Conservation (phyloP, 2,113 vertebrate genomes). For the Atlantisia rogersi region DNA sequence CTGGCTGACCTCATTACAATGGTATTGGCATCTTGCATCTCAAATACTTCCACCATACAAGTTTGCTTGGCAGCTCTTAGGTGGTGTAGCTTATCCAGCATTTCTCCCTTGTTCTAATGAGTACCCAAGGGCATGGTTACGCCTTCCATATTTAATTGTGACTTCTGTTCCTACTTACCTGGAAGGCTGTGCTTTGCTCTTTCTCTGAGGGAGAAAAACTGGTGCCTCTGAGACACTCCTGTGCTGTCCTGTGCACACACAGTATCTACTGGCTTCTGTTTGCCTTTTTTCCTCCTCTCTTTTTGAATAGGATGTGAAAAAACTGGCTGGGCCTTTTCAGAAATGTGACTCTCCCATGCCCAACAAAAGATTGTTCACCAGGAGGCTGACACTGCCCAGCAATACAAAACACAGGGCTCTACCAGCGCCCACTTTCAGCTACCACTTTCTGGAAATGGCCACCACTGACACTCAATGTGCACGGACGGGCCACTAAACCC, state of each 20-base stretch:
- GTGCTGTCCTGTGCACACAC: fast-evolving
- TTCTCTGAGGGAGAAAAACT: neutral
- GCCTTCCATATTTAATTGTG: neutral
- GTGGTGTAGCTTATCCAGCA: neutral
- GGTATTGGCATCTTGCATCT: neutral
- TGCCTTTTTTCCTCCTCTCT: neutral
- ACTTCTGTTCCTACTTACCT: neutral
- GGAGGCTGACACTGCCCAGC: fast-evolving
- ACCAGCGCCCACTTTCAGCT: neutral
- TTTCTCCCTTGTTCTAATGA: neutral
- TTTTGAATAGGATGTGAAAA: neutral
- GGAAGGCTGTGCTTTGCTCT: neutral
- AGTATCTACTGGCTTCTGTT: neutral
- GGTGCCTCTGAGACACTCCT: neutral
- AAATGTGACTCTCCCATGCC: neutral
- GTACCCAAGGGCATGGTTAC: neutral
- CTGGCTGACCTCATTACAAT: neutral
- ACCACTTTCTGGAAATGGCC: neutral
- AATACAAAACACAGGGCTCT: neutral
- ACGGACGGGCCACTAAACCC: neutral
- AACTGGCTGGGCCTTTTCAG: neutral
- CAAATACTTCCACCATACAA: neutral
- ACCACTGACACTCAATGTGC: neutral
- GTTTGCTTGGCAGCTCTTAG: neutral
- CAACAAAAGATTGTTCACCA: neutral